Conservation (phyloP, 2,797 vertebrate species). For the Gallinago solitaria region DNA sequence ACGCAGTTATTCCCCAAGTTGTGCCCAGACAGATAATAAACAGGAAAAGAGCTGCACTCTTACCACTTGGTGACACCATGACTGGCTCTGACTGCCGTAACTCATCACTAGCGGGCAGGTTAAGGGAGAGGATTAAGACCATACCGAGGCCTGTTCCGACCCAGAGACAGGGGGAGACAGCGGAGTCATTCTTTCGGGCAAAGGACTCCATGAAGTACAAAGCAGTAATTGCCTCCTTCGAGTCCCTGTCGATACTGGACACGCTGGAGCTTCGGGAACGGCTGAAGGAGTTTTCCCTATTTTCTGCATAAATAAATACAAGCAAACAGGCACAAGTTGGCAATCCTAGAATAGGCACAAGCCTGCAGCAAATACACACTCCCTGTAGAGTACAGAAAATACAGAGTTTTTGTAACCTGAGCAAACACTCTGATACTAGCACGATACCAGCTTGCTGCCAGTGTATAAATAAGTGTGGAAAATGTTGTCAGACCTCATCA, state of each 20-base stretch:
- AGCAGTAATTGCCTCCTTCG: constrained; percentile 93
- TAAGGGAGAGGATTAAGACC: constrained; percentile 90
- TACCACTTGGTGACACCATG: constrained; percentile 89
- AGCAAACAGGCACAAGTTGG: neutral
- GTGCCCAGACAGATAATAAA: neutral
- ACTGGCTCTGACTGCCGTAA: constrained; percentile 89
- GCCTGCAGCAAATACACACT: neutral
- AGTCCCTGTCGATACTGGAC: constrained; percentile 96
- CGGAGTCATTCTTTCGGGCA: constrained; percentile 84
- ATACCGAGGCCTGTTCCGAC: constrained; percentile 95
- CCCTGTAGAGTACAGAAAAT: neutral
- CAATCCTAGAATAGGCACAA: neutral
- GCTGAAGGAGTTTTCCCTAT: constrained; percentile 94
- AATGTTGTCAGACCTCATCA: constrained; percentile 54
- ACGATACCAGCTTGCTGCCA: neutral
- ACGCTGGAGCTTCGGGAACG: constrained; percentile 97
- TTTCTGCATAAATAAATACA: constrained; percentile 81
- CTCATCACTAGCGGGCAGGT: constrained; percentile 87
- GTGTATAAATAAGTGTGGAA: neutral
- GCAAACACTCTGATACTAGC: neutral
- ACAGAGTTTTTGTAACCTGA: neutral
- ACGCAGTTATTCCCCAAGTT: neutral
- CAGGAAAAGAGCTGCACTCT: constrained; percentile 58
- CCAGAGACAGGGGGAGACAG: constrained; percentile 91
- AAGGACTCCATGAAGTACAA: constrained; percentile 94